Evolutionary conservation across 2,113 vertebrate species (phyloP).

Genomic region (Sciurus niger): DNA sequence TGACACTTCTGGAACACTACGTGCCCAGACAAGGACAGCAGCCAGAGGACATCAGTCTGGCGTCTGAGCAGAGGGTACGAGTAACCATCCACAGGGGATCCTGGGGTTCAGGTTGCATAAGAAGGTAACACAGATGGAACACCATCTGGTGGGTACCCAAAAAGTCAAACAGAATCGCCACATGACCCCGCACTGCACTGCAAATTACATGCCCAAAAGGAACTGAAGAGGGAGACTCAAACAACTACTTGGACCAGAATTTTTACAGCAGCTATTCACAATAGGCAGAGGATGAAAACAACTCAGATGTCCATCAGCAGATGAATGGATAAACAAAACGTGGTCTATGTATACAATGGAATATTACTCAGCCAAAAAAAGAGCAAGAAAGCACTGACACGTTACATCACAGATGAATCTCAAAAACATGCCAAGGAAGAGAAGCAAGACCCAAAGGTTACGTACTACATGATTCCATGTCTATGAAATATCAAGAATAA

Average conservation of each 20-base stretch:
- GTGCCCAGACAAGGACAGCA: background rate
- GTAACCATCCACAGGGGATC: background rate
- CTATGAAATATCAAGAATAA: background rate
- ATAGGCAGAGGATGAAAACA: background rate
- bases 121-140: slow-evolving; percentile 31
- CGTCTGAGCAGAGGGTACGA: background rate
- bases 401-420: background rate
- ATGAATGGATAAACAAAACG: background rate
- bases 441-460: background rate
- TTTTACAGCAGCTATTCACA: background rate
- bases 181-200: background rate
- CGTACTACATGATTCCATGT: background rate
- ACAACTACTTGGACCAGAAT: background rate
- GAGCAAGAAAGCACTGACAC: background rate
- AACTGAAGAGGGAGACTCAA: background rate
- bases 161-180: background rate
- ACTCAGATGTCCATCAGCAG: background rate
- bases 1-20: background rate
- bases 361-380: background rate
- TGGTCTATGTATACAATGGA: background rate
- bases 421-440: background rate
- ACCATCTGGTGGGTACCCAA: background rate
- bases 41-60: background rate
- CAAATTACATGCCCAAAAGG: background rate
- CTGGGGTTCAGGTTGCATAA: background rate